Percentiles rank a stretch among this genome's conserved stretches.
Conservation (phyloP, 2,797 vertebrate species). For the Atherinosoma microstoma region DNA sequence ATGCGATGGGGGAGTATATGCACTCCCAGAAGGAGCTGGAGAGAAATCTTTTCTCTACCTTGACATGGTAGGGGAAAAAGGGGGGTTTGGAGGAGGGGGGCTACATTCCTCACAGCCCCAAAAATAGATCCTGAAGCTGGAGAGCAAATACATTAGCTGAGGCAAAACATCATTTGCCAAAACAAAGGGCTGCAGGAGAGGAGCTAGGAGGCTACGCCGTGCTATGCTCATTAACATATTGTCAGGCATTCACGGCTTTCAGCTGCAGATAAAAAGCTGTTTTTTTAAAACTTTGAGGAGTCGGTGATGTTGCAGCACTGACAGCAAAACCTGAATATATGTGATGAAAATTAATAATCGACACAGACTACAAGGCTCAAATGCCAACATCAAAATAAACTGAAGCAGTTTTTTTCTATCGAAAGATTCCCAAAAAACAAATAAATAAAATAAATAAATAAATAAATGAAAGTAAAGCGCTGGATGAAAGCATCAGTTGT, state of each 20-base stretch:
- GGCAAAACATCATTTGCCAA: constrained; percentile 48
- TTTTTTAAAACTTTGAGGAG: neutral
- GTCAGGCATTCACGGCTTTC: neutral
- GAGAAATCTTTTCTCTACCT: constrained; percentile 59
- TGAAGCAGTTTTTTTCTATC: no score
- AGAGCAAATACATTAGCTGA: constrained; percentile 43
- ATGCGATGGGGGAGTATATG: constrained; percentile 66
- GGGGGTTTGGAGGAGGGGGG: constrained; percentile 22
- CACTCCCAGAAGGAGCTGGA: constrained; percentile 57
- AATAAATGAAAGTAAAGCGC: no score
- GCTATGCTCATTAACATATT: constrained; percentile 26
- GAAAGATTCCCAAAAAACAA: no score
- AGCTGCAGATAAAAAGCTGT: neutral
- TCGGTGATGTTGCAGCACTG: neutral
- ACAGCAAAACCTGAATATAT: neutral
- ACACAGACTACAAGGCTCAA: neutral
- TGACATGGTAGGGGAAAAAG: constrained; percentile 12
- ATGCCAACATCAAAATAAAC: no score
- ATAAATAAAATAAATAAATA: no score
- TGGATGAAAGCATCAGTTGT: no score
- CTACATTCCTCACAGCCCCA: constrained; percentile 69
- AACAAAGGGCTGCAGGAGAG: constrained; percentile 46
- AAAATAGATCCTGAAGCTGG: constrained; percentile 70
- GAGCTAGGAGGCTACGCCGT: constrained; percentile 4
- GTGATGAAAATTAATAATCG: neutral